Percentiles rank a stretch among this genome's conserved stretches.
phyloP scores from a whole-genome alignment of 2,888 invertebrate species.

The Agrochola lota region DNA sequence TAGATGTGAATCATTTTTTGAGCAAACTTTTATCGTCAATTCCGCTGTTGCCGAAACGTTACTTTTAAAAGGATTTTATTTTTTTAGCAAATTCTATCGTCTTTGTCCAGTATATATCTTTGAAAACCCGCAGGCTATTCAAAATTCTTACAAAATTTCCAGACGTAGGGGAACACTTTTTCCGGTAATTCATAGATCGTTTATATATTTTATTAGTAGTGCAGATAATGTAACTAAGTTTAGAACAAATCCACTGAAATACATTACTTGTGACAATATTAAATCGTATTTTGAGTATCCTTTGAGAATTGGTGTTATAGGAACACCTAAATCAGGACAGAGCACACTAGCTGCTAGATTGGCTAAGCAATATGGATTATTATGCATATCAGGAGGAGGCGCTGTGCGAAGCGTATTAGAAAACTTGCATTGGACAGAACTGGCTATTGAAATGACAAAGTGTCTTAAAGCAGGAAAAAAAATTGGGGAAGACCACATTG shows the following conservation, averaged over 20 bases:
- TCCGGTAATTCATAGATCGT: constrained; percentile 90
- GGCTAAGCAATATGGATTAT: constrained; percentile 88
- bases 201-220: constrained; percentile 91
- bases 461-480: constrained; percentile 83
- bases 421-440: constrained; percentile 87
- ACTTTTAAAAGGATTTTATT: constrained; percentile 90
- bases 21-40: constrained; percentile 89
- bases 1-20: constrained; percentile 89
- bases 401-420: constrained; percentile 88
- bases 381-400: constrained; percentile 89
- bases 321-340: constrained; percentile 92
- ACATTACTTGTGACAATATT: constrained; percentile 82
- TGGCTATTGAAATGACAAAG: constrained; percentile 83
- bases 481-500: constrained; percentile 83
- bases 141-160: constrained; percentile 86
- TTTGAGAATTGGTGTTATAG: constrained; percentile 90
- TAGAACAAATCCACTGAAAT: constrained; percentile 90
- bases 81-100: constrained; percentile 91
- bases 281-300: constrained; percentile 87
- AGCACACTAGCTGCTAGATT: constrained; percentile 90
- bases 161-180: constrained; percentile 84
- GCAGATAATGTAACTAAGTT: constrained; percentile 87
- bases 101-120: constrained; percentile 92
- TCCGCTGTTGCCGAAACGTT: constrained; percentile 90
- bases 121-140: constrained; percentile 86